Conservation (phyloP, 1,140 invertebrate genomes). For the Frieseomelitta varia region DNA sequence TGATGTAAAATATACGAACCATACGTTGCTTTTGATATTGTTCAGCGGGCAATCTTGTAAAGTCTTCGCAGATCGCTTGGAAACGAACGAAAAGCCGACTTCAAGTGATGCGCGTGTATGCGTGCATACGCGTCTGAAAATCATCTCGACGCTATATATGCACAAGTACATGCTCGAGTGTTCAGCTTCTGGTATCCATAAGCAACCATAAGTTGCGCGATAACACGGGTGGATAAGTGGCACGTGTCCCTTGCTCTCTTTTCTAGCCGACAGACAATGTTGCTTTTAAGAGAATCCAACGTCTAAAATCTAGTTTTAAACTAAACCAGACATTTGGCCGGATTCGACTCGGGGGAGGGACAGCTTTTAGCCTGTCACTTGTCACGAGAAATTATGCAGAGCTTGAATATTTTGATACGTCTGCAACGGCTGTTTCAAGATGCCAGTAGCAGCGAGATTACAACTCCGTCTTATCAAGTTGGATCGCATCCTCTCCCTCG, state of each 20-base stretch:
- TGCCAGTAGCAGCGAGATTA: background rate
- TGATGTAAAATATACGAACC: background rate
- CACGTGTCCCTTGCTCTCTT: conserved; percentile 59
- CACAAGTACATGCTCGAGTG: conserved; percentile 27
- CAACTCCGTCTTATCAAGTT: conserved; percentile 1
- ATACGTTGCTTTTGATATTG: background rate
- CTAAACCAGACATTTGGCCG: conserved; percentile 41
- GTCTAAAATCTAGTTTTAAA: conserved; percentile 19
- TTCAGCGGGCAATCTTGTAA: background rate
- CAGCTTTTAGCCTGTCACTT: conserved; percentile 17
- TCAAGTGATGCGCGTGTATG: background rate
- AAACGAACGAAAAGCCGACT: no score
- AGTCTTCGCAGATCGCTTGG: background rate
- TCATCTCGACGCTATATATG: conserved; percentile 21
- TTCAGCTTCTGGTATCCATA: conserved; percentile 40
- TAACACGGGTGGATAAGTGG: conserved; percentile 63
- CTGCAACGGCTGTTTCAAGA: background rate
- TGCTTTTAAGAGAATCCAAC: conserved; percentile 40
- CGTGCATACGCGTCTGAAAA: conserved; percentile 38
- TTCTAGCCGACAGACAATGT: conserved; percentile 39
- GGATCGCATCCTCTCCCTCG: background rate
- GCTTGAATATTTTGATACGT: conserved; percentile 41
- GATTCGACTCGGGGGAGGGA: background rate
- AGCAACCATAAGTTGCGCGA: conserved; percentile 35
- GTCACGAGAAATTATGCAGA: conserved; percentile 29